Conservation (phyloP, 2,888 invertebrate genomes). For the Cetonia aurata region DNA sequence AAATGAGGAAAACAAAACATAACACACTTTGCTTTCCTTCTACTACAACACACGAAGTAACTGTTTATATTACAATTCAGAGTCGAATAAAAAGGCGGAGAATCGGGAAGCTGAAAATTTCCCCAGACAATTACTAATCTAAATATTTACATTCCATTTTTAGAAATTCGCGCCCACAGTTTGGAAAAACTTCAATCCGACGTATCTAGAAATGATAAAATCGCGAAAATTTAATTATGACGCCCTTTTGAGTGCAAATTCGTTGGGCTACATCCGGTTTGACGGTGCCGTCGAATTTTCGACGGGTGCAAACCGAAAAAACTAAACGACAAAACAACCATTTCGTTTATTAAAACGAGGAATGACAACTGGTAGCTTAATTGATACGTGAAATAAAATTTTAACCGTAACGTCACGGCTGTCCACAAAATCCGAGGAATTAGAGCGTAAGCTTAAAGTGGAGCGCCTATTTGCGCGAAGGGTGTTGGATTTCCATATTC, state of each 20-base stretch:
- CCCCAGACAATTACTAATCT: no score
- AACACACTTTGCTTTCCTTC: no score
- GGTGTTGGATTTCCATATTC: background rate
- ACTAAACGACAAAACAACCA: slow-evolving; percentile 17
- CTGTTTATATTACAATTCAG: no score
- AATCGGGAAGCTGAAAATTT: no score
- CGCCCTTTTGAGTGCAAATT: slow-evolving; percentile 10
- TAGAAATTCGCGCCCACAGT: no score
- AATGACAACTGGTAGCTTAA: slow-evolving; percentile 28
- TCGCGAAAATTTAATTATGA: slow-evolving; percentile 35
- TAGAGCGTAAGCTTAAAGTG: slow-evolving; percentile 14
- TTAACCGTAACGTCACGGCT: background rate
- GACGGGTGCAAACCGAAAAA: slow-evolving; percentile 5
- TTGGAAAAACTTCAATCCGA: background rate
- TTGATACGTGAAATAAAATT: slow-evolving; percentile 33
- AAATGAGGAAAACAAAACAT: no score
- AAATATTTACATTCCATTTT: no score
- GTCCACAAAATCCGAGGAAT: slow-evolving; percentile 6
- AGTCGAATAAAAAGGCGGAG: no score
- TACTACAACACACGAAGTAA: no score
- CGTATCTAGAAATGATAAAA: slow-evolving; percentile 10
- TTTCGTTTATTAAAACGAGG: slow-evolving; percentile 28
- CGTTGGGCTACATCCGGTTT: background rate
- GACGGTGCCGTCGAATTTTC: slow-evolving; percentile 10
- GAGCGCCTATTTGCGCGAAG: background rate